Conservation (phyloP, 37 sponge, comb jelly and placozoan genomes). For the Hormiphora californensis region DNA sequence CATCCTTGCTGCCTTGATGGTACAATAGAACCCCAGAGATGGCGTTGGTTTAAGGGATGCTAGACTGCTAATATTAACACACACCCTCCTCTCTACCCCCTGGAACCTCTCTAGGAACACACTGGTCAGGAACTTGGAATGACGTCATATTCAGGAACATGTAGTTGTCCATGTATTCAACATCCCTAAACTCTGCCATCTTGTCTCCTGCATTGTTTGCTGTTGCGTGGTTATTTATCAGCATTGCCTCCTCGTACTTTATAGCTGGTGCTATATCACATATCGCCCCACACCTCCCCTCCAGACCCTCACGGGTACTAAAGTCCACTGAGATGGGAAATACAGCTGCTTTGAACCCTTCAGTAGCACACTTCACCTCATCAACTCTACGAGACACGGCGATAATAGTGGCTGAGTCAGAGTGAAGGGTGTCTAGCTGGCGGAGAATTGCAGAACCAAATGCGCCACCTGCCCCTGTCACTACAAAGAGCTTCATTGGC, state of each 20-base stretch:
- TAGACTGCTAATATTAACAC: slow-evolving; percentile 64
- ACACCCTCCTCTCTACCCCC: neutral
- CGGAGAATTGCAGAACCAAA: slow-evolving; percentile 73
- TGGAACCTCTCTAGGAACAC: slow-evolving; percentile 62
- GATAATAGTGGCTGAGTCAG: slow-evolving; percentile 40
- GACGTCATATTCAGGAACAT: slow-evolving; percentile 68
- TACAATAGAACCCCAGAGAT: slow-evolving; percentile 60
- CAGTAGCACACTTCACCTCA: neutral
- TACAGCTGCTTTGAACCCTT: slow-evolving; percentile 17
- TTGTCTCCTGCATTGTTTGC: slow-evolving; percentile 57
- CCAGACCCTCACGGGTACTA: slow-evolving; percentile 54
- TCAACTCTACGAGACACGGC: neutral
- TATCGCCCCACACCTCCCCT: slow-evolving; percentile 57
- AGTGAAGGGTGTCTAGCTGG: slow-evolving; percentile 62
- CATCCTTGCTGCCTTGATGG: slow-evolving; percentile 66
- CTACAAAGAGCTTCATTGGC: slow-evolving; percentile 59
- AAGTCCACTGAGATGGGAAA: slow-evolving; percentile 60
- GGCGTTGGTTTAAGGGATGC: slow-evolving; percentile 48
- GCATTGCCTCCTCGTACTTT: slow-evolving; percentile 46
- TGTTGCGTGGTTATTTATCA: slow-evolving; percentile 73
- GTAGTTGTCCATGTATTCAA: slow-evolving; percentile 57
- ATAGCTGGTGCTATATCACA: slow-evolving; percentile 22
- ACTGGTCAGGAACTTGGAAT: slow-evolving; percentile 61
- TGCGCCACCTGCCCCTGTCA: slow-evolving; percentile 80
- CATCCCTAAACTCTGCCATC: slow-evolving; percentile 9